A percentile compares a stretch with the other conserved stretches of the same genome.
phyloP scores from a whole-genome alignment of 2,888 invertebrate genomes.

The Eugnorisma glareosa region DNA sequence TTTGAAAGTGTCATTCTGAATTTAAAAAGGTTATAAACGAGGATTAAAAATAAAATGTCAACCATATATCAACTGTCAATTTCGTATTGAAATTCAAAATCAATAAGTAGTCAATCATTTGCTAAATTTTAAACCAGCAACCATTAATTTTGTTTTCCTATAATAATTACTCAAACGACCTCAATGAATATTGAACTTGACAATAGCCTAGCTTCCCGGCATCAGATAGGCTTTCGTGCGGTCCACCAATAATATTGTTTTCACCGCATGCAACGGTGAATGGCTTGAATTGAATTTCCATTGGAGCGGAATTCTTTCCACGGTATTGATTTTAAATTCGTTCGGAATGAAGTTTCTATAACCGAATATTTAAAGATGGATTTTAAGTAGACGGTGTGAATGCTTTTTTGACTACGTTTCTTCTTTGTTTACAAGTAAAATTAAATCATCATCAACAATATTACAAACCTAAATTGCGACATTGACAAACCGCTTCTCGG shows the following conservation, averaged over 20 bases:
- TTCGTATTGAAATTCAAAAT: neutral
- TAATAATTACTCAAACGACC: conserved; percentile 7
- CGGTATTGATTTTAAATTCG: conserved; percentile 70
- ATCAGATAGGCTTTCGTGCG: conserved; percentile 64
- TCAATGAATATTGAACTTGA: conserved; percentile 52
- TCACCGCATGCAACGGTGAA: conserved; percentile 64
- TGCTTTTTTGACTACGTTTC: neutral
- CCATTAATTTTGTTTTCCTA: conserved; percentile 18
- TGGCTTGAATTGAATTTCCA: conserved; percentile 73
- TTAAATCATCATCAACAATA: neutral
- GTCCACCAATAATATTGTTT: conserved; percentile 71
- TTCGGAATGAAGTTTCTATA: conserved; percentile 68
- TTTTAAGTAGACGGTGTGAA: conserved; percentile 11
- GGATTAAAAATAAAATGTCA: neutral
- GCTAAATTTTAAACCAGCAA: neutral
- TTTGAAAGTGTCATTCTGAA: neutral
- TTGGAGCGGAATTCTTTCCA: conserved; percentile 72
- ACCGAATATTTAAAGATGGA: conserved; percentile 61
- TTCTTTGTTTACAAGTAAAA: conserved; percentile 7
- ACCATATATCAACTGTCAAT: neutral
- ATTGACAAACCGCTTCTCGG: conserved; percentile 22
- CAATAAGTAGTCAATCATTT: conserved; percentile 4
- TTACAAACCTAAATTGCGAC: conserved; percentile 22
- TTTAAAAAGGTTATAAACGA: neutral
- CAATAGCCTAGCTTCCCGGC: conserved; percentile 22